Conservation (phyloP, 2,888 invertebrate genomes). For the Coleophora deauratella region DNA sequence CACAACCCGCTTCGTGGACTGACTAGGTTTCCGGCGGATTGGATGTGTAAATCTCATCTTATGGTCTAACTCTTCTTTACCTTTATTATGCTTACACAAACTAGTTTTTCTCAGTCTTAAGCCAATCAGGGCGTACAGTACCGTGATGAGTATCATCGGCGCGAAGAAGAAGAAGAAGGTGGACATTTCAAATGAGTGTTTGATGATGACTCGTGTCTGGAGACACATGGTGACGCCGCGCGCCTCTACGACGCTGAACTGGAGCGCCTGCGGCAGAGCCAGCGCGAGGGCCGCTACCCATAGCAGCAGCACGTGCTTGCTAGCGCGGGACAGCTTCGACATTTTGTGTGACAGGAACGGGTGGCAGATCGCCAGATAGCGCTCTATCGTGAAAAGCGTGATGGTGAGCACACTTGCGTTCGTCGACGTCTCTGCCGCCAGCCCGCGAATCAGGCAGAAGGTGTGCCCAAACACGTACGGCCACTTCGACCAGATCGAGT, state of each 20-base stretch:
- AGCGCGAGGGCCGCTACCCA: constrained; percentile 85
- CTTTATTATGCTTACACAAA: constrained; percentile 35
- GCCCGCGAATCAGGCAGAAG: constrained; percentile 84
- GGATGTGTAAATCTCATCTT: constrained; percentile 32
- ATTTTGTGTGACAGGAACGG: constrained; percentile 84
- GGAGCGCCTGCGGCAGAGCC: constrained; percentile 80
- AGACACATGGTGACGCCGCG: constrained; percentile 60
- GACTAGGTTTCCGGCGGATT: constrained; percentile 55
- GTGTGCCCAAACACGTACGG: constrained; percentile 85
- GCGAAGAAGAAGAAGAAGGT: constrained; percentile 82
- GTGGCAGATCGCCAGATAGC: constrained; percentile 77
- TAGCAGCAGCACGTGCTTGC: constrained; percentile 84
- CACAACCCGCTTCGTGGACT: constrained; percentile 79
- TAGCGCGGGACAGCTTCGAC: constrained; percentile 89
- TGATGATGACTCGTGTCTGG: constrained; percentile 65
- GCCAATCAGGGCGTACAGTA: constrained; percentile 81
- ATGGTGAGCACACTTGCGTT: constrained; percentile 86
- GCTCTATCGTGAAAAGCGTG: constrained; percentile 88
- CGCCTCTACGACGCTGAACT: constrained; percentile 54
- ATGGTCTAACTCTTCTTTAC: constrained; percentile 29
- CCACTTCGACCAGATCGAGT: constrained; percentile 84
- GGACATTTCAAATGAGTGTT: constrained; percentile 81
- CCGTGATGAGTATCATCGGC: constrained; percentile 83
- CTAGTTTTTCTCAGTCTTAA: constrained; percentile 71
- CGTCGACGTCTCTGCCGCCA: constrained; percentile 86